Conservation (phyloP, 2,113 vertebrate species). For the Forbesichthys agassizii region DNA sequence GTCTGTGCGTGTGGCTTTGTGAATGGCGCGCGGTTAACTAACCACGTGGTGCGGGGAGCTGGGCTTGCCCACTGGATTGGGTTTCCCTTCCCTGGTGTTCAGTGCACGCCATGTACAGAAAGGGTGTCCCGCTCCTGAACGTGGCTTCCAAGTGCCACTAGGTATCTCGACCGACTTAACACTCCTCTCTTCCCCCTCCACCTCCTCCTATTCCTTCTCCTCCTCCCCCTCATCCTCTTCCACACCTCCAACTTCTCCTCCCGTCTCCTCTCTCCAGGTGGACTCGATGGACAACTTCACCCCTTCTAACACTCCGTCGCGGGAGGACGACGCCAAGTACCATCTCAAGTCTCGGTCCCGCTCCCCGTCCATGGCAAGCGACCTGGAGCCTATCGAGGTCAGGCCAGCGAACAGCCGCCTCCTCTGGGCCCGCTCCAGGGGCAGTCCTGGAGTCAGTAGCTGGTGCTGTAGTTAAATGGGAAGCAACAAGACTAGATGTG, state of each 20-base stretch:
- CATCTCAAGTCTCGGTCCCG: slow-evolving; percentile 85
- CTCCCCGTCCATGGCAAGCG: slow-evolving; percentile 89
- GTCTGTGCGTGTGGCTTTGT: slow-evolving; percentile 21
- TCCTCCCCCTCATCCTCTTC: neutral
- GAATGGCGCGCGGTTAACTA: slow-evolving; percentile 13
- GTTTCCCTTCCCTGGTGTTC: slow-evolving; percentile 2
- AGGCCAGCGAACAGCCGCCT: slow-evolving; percentile 2
- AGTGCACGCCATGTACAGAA: neutral
- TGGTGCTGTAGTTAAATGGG: too few relatives aligned
- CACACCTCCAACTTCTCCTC: neutral
- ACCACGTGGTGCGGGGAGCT: neutral
- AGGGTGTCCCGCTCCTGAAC: slow-evolving; percentile 13
- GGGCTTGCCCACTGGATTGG: slow-evolving; percentile 12
- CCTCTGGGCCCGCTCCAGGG: neutral
- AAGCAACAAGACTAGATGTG: too few relatives aligned
- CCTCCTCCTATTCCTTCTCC: neutral
- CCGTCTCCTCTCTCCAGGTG: slow-evolving; percentile 72
- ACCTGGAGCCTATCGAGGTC: slow-evolving; percentile 91
- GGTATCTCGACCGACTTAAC: too few relatives aligned
- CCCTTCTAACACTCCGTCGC: slow-evolving; percentile 85
- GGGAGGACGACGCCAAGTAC: slow-evolving; percentile 86
- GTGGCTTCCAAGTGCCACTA: neutral
- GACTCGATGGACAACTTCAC: slow-evolving; percentile 91
- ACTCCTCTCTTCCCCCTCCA: slow-evolving; percentile 2
- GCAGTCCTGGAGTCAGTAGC: too few relatives aligned